Evolutionary conservation across 2,113 vertebrate species (phyloP), one percentile per base, ranked within the genome.

Genomic region (Balaeniceps rex): DNA sequence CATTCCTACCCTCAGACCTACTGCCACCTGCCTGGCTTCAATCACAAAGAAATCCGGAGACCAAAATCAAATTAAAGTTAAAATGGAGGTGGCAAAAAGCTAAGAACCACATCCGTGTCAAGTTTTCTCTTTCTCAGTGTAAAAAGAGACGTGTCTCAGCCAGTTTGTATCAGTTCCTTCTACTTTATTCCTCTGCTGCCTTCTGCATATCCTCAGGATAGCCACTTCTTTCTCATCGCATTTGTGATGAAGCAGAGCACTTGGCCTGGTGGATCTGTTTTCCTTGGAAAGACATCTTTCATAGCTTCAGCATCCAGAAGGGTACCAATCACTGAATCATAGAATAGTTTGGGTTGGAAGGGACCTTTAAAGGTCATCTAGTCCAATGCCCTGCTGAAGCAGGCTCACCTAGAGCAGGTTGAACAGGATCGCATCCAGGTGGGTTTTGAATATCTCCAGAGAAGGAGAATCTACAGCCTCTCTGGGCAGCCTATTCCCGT

Each of bases 21-120:
- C 34, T 22, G 29, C 17, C 25, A 46, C 54, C 49, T 51, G 29
- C 46, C 81, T 78, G 54, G 26, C 46, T 81, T 83, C 69, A 15
- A 14, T 1, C 0, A 0, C 55, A 4, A 63, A 64, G 38, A 44
- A 47, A 75, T 8, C 0, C 52, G n/a, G 33, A 92, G 47, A 63
- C 10, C 29, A 78, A 63, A 89, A 77, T 52, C 33, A 42, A 79
- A 54, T 5, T 26, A 14, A 23, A 88, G 25, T 68, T 75, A 54
- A 83, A 94, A 44, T 8, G 4, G 38, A 93, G 19, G 12, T 14
- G 24, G 33, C 17, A 76, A 61, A 54, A 65, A 80, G 11, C 14
- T 14, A 83, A 79, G 29, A 86, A 74, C 26, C 31, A 40, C 51
- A 72, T 24, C 17, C 51, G 54, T 3, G 1, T 49, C 17, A 55